These are phyloP conservation scores for Ophion obscuratus DNA, from an alignment of 2,888 invertebrate species.

Conservation along the genomic window DNA sequence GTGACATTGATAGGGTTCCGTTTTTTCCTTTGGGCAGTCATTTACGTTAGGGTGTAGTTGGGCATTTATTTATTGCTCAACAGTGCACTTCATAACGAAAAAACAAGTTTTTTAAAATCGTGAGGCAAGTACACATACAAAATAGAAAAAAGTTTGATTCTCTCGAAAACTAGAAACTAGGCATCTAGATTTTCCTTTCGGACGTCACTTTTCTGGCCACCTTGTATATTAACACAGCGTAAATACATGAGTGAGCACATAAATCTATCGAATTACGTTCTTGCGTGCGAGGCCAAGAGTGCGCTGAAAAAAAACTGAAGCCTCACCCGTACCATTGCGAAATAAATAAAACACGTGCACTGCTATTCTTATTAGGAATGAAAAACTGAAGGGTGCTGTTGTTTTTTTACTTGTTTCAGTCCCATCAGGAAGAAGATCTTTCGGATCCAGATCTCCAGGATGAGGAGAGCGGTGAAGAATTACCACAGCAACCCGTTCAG, in stretches of 20 bases:
- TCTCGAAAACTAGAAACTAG: too few relatives aligned
- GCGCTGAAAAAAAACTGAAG: conserved; percentile 4
- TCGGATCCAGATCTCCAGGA: conserved; percentile 86
- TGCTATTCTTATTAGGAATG: neutral
- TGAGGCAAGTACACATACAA: too few relatives aligned
- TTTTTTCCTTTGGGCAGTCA: too few relatives aligned
- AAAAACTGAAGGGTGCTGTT: neutral
- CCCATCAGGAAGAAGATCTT: conserved; percentile 86
- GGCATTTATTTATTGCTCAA: too few relatives aligned
- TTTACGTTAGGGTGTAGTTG: too few relatives aligned
- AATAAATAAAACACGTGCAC: neutral
- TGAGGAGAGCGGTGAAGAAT: conserved; percentile 85
- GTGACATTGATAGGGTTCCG: too few relatives aligned
- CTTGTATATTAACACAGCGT: neutral
- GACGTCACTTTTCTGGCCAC: neutral
- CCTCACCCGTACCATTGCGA: neutral
- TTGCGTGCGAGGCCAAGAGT: conserved; percentile 10
- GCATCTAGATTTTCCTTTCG: neutral
- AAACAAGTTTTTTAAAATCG: too few relatives aligned
- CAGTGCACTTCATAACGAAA: too few relatives aligned
- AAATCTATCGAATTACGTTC: conserved; percentile 8
- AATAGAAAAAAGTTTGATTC: too few relatives aligned
- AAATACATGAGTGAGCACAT: neutral
- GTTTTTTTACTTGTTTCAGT: conserved; percentile 82
- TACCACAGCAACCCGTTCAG: conserved; percentile 80